Evolutionary conservation across 1,140 invertebrate species (phyloP), one percentile per base, ranked within the genome.

Genomic region (Drosophila subpulchrella): DNA sequence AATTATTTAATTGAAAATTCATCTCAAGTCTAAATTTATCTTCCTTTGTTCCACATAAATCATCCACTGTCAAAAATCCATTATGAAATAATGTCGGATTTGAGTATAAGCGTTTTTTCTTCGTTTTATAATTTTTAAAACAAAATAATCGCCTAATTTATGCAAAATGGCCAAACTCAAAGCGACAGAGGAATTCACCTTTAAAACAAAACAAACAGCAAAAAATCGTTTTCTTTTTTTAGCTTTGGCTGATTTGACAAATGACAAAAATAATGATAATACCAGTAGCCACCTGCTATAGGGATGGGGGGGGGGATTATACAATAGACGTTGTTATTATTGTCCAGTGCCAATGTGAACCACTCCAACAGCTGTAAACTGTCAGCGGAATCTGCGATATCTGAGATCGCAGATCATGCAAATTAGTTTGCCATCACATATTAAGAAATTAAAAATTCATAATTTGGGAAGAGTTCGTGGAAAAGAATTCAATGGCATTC

Each of bases 131-230:
- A 74, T 32, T 56, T 57, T 74, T 41, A 11, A 53, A 56, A 39
- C 58, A 34, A 68, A 68, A 85, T 85, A 71, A 78, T 82, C 44
- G 54, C 57, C 59, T 70, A 88, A 86, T 86, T 85, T 82, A 86
- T 86, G 82, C 82, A 81, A 74, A 86, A 86, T 86, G 63, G 46
- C 54, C 63, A 65, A 68, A 75, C 78, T 81, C 65, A 71, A 68
- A 71, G 82, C 82, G 82, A 86, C 78, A 86, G 70, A 48, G 36
- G 63, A 78, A 75, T 78, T 81, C 57, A 70, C 59, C 74, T 68
- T 75, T 53, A 82, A 57, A 74, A 60, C 12, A 41, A 54, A 61
- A 32, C 48, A 56, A 58, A 58, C 39, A 47, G 58, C 15, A n/a
- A 71, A 53, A 59, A 41, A 47, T 27, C 24, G 39, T 56, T 53